Evolutionary conservation across 2,888 invertebrate species (phyloP), one percentile per base, ranked within the genome.

Genomic region (Drosophila aldrichi): DNA sequence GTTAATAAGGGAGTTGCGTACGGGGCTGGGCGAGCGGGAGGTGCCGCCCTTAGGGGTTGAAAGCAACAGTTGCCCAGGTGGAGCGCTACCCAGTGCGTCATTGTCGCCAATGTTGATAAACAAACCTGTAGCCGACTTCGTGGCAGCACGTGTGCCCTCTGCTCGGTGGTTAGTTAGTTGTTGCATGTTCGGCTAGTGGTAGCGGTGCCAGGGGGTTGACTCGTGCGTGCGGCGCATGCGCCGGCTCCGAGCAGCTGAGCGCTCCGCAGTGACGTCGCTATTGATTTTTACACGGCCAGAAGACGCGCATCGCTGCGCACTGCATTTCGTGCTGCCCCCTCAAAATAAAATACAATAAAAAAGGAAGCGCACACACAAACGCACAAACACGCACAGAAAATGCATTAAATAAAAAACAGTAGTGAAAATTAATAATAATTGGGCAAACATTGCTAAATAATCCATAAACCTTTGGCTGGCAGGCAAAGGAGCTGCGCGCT

Each of bases 51-150:
- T 25, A 18, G 51, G 54, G 62, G 36, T 59, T n/a, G 46, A 29
- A 48, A 46, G 70, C 85, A 85, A 85, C 85, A 85, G 90, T 85
- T 84, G 88, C 73, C 61, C 84, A 84, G 84, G 84, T 84, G 82
- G 77, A 62, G 59, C 54, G 22, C 40, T 18, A 20, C 25, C 57
- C 49, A 55, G 56, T 75, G 75, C 68, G 70, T 82, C 80, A 70
- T 71, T 72, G 79, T 65, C 66, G 58, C 73, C 70, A 72, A 78
- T 86, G 90, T 86, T 86, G 86, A 81, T 70, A 90, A 86, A 86
- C 86, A 86, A 86, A 86, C 89, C 89, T 89, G 85, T 86, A 73
- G 89, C 87, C 81, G 67, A 58, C 52, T 72, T 44, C 51, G 40
- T 32, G 51, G 67, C 72, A 84, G 79, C 90, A 86, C 87, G 88